A percentile compares a stretch with the other conserved stretches of the same genome.
Evolutionary conservation across 2,113 vertebrate species (phyloP).

Genomic region (Jaculus jaculus): DNA sequence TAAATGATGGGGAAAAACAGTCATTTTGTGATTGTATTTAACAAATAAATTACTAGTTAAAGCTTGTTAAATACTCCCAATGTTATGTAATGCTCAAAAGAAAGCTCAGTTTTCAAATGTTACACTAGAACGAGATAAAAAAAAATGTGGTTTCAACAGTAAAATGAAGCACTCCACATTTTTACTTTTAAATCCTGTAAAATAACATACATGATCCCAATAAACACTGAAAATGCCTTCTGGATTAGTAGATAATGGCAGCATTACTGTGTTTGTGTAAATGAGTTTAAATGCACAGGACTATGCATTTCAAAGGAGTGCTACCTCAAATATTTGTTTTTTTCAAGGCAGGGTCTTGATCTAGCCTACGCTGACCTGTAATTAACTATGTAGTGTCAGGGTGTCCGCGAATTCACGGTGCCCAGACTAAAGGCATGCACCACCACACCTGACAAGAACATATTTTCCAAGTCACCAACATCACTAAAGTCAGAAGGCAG

Average conservation of each 20-base stretch:
- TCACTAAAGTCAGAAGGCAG: not conserved
- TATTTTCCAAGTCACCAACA: not conserved
- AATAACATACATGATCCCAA: not conserved
- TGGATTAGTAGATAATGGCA: not conserved
- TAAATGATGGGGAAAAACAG: not conserved
- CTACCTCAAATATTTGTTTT: not conserved
- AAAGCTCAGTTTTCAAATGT: not conserved
- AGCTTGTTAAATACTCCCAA: not conserved
- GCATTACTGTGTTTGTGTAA: not conserved
- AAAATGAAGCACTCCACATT: not conserved
- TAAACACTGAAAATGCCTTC: not conserved
- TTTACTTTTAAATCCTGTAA: not conserved
- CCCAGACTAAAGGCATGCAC: no score
- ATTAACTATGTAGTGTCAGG: no score
- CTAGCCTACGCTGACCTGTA: no score
- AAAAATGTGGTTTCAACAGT: not conserved
- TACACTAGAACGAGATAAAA: not conserved
- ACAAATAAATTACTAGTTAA: constrained; percentile 10
- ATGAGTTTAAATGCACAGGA: not conserved
- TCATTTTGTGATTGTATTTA: not conserved
- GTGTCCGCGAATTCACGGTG: no score
- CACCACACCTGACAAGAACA: no score
- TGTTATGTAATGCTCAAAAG: not conserved
- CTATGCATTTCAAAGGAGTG: not conserved
- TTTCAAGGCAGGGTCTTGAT: no score